phyloP scores from a whole-genome alignment of 2,888 invertebrate genomes.

The Acrocyrtus sp. region DNA sequence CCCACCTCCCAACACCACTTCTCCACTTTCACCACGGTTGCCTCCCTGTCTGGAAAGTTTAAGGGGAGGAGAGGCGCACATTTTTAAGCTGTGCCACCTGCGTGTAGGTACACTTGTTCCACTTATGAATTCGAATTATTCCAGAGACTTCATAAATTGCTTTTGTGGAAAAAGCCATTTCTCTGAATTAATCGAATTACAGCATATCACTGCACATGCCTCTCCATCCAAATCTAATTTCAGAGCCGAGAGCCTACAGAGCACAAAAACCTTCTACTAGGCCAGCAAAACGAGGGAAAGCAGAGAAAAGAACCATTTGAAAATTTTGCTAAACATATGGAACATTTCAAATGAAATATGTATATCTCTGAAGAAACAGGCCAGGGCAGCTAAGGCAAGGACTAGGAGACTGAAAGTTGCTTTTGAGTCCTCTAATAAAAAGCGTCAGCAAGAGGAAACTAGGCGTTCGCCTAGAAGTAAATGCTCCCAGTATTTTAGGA shows the following conservation, averaged over 20 bases:
- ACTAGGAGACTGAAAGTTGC: too few relatives aligned
- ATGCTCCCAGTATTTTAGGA: too few relatives aligned
- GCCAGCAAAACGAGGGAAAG: too few relatives aligned
- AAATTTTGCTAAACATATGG: constrained; percentile 10
- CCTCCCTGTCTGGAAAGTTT: background rate
- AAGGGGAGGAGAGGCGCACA: background rate
- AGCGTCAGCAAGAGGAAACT: too few relatives aligned
- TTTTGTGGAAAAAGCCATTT: constrained; percentile 44
- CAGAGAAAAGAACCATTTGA: background rate
- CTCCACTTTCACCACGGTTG: background rate
- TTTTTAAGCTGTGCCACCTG: constrained; percentile 44
- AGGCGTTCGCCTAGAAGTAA: too few relatives aligned
- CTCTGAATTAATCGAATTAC: constrained; percentile 49
- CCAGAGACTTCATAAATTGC: constrained; percentile 42
- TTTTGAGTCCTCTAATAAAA: too few relatives aligned
- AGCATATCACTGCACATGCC: constrained; percentile 31
- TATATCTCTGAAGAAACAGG: too few relatives aligned
- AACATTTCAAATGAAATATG: constrained; percentile 42
- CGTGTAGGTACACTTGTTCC: constrained; percentile 5
- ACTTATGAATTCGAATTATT: constrained; percentile 28
- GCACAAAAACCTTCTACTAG: constrained; percentile 5
- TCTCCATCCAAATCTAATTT: constrained; percentile 15
- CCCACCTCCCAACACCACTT: constrained; percentile 18
- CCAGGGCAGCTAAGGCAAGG: too few relatives aligned
- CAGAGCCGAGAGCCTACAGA: background rate